These are phyloP conservation scores for Pituophis catenifer DNA, from an alignment of 2,113 vertebrate genomes.

Conservation along the genomic window DNA sequence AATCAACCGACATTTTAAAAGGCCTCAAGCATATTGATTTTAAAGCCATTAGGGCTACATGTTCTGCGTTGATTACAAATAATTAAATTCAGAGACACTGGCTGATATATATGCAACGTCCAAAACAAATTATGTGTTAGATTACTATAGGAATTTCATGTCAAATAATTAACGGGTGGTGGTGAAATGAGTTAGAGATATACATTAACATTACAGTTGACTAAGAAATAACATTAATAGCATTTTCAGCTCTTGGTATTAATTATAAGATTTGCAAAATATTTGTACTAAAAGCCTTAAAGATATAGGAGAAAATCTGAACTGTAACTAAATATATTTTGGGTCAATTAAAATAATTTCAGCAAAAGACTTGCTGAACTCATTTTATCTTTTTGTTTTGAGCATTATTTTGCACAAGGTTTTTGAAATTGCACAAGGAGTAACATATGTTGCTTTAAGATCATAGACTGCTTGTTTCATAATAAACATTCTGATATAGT, in stretches of 20 bases:
- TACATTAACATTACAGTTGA: too few species aligned
- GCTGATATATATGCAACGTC: not conserved
- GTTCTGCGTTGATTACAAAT: slow-evolving; percentile 8
- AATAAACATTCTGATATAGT: not conserved
- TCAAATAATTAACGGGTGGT: not conserved
- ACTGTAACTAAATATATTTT: not conserved
- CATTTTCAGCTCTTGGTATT: too few species aligned
- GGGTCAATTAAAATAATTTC: not conserved
- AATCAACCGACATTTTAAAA: slow-evolving; percentile 28
- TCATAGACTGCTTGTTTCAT: not conserved
- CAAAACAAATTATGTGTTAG: not conserved
- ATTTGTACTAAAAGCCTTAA: not conserved
- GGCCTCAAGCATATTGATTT: slow-evolving; percentile 7
- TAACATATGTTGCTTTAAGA: not conserved
- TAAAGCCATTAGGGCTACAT: not conserved
- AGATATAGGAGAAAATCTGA: not conserved
- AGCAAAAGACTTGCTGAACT: not conserved
- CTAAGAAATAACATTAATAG: too few species aligned
- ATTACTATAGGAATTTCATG: not conserved
- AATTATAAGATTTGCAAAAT: not conserved
- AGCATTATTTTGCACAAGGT: not conserved
- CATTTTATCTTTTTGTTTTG: not conserved
- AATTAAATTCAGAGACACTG: not conserved
- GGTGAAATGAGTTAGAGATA: not conserved
- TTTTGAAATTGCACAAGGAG: not conserved